These are phyloP conservation scores for Scalopus aquaticus DNA, from an alignment of 2,113 vertebrate genomes.

Conservation along the genomic window DNA sequence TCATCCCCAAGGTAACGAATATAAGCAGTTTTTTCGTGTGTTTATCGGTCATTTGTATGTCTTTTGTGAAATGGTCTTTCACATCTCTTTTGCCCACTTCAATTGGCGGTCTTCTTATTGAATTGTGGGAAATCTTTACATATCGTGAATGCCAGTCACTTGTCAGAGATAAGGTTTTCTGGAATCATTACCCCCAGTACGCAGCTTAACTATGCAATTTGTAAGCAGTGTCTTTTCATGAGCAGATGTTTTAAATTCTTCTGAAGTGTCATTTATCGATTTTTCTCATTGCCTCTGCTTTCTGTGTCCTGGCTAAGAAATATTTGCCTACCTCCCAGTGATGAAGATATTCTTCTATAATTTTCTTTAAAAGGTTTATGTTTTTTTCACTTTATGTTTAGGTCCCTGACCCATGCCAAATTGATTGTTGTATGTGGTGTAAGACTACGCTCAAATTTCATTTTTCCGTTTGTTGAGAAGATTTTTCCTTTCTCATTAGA, in stretches of 20 bases:
- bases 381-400: neutral
- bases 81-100: neutral
- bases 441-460: neutral
- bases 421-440: neutral
- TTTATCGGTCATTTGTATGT: neutral
- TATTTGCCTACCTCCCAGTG: neutral
- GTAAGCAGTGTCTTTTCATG: neutral
- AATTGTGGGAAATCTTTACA: neutral
- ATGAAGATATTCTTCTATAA: neutral
- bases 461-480: conserved; percentile 25
- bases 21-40: neutral
- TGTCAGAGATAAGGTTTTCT: neutral
- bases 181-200: neutral
- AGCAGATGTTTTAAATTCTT: neutral
- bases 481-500: conserved; percentile 20
- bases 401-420: neutral
- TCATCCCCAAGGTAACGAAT: neutral
- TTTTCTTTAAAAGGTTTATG: neutral
- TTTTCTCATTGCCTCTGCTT: neutral
- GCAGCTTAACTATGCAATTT: conserved; percentile 2
- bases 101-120: neutral
- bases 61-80: neutral
- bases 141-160: neutral
- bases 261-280: neutral
- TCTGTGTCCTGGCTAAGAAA: neutral